phyloP scores from a whole-genome alignment of 2,888 invertebrate species.

The Lamproptera curius region DNA sequence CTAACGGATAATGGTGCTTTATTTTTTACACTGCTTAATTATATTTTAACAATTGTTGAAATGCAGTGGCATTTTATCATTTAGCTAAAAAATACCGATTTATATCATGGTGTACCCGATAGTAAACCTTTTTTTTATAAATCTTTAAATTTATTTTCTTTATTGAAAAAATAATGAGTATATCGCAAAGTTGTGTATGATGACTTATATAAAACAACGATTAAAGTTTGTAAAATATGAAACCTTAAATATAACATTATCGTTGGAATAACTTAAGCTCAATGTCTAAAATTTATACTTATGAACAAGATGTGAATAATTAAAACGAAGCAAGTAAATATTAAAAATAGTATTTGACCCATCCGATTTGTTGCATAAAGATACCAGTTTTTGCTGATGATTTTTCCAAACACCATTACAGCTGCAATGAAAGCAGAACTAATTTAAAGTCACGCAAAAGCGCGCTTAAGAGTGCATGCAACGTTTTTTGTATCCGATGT shows the following conservation, averaged over 20 bases:
- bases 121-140: too few relatives aligned
- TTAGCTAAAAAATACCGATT: too few relatives aligned
- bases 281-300: not conserved
- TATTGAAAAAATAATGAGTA: too few relatives aligned
- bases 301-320: not conserved
- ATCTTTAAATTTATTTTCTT: too few relatives aligned
- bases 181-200: not conserved
- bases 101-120: too few relatives aligned
- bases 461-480: slow-evolving; percentile 53
- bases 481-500: slow-evolving; percentile 44
- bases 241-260: not conserved
- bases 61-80: too few relatives aligned
- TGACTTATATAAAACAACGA: not conserved
- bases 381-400: slow-evolving; percentile 7
- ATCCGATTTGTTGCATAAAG: not conserved
- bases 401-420: slow-evolving; percentile 40
- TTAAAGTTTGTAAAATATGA: not conserved
- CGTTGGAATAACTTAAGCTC: not conserved
- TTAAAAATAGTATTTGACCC: too few relatives aligned
- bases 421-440: slow-evolving; percentile 43
- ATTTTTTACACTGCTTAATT: too few relatives aligned
- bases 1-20: too few relatives aligned
- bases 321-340: too few relatives aligned
- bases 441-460: slow-evolving; percentile 62
- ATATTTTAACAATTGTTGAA: too few relatives aligned